Base-by-base conservation (phyloP, 2,113 vertebrate species). In the Austrofundulus limnaeus region DNA sequence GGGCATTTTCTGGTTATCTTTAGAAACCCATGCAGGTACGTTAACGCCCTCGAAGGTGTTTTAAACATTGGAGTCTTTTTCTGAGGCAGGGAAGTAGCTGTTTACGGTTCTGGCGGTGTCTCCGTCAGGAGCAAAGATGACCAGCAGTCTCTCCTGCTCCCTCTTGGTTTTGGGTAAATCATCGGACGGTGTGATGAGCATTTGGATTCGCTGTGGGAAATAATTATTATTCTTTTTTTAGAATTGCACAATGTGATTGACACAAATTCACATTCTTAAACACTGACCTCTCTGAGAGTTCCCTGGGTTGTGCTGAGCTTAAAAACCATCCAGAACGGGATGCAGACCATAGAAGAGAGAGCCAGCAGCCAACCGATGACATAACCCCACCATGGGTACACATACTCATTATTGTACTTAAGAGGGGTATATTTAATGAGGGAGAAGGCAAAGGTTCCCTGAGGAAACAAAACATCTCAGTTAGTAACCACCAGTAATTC, bases 401-500 rank as follows among this genome's bases (percentile, higher is more conserved):
- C 76, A 0, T 98, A 98, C 63, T 88, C 81, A 1, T 93, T 95
- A 83, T 98, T 98, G 88, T 96, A 98, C 59, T 90, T 95, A 69
- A 97, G 89, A 4, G 95, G 95, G 0, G 88, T 91, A 75, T 96
- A 96, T 83, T 95, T 95, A 81, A 94, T 95, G 80, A 98, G 82
- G 37, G 95, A 97, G 86, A 97, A 98, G 23, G 96, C 82, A 88
- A 97, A 98, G 1, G 93, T 92, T 0, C 92, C 94, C 96, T 98
- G 66, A 31, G 49, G 38, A 68, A 37, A 69, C n/a, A 64, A 64
- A 28, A 45, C 4, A 45, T 10, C 10, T 28, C 28, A 28, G 28
- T 7, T 28, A 7, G 7, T 28, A 7, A 28, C 28, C 28, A 28
- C 28, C 28, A 28, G 28, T 28, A 28, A 28, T 7, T 28, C 28